Evolutionary conservation across 2,888 invertebrate species (phyloP), one percentile per base, ranked within the genome.

Genomic region (Heliothis peltigera): DNA sequence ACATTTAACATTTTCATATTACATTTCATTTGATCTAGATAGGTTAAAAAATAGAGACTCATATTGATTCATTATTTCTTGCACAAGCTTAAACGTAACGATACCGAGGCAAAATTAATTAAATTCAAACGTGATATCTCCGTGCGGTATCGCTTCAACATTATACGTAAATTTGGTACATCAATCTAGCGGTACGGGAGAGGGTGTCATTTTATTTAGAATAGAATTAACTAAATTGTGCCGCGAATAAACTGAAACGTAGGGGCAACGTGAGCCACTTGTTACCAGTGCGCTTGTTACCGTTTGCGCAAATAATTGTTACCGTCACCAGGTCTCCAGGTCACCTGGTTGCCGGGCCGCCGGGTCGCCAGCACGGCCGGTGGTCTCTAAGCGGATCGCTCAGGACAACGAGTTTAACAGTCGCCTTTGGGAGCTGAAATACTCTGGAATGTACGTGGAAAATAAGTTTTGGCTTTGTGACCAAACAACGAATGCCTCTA

Each of bases 401-500:
- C 42, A 35, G 35, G 15, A 53, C 44, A 35, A 43, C 53, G 64
- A 35, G 28, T 54, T 53, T 67, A 69, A 71, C 63, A 49, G 57
- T 53, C 17, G 15, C 35, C 7, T 39, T 49, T 47, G 25, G 46
- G 55, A 52, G 18, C 17, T 25, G 12, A 42, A 66, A 61, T 48
- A n/a, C 10, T 18, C 21, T 19, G 35, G 55, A 58, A 60, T 64
- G 52, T 64, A 21, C 28, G 67, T 56, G 32, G 59, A 62, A 60
- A 55, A 44, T n/a, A 70, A 75, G 46, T 66, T 59, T 64, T 65
- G 55, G 19, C 25, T 52, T 22, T 61, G 25, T 53, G 55, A 49
- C 47, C 39, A 43, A n/a, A 59, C 66, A 43, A 62, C 44, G 53
- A 70, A 52, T 64, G 58, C 60, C 72, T 59, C 52, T 21, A 60